These are phyloP conservation scores for Colostygia pectinataria DNA, from an alignment of 2,888 invertebrate genomes.

Conservation along the genomic window DNA sequence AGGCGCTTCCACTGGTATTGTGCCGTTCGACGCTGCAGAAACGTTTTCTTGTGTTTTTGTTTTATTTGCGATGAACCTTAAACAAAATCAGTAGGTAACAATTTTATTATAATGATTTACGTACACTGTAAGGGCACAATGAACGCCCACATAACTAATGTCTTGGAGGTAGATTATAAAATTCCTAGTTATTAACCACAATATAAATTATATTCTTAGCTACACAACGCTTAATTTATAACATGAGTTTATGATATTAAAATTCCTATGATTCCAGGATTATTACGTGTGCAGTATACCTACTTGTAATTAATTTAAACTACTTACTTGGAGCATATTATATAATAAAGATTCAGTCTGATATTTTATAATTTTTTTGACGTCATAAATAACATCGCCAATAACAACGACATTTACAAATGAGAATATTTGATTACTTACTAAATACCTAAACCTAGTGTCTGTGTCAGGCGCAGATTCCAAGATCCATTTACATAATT, in stretches of 20 bases:
- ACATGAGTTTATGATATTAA: not conserved
- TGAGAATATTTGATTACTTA: not conserved
- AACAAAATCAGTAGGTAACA: too few relatives aligned
- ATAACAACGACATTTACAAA: not conserved
- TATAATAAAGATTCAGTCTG: too few relatives aligned
- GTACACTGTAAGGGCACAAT: not conserved
- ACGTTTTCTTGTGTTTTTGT: constrained; percentile 15
- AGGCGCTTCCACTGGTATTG: not conserved
- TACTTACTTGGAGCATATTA: too few relatives aligned
- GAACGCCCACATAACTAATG: too few relatives aligned
- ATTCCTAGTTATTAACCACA: constrained; percentile 10
- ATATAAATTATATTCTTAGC: not conserved
- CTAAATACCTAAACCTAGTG: not conserved
- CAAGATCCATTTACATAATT: constrained; percentile 4
- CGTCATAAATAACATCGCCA: not conserved
- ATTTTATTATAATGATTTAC: too few relatives aligned
- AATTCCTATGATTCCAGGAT: not conserved
- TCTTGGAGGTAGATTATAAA: not conserved
- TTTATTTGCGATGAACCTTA: constrained; percentile 40
- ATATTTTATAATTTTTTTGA: not conserved
- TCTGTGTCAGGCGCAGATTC: not conserved
- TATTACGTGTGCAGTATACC: not conserved
- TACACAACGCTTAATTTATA: not conserved
- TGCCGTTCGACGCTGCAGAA: not conserved
- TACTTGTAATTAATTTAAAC: too few relatives aligned